A percentile compares a stretch with the other conserved stretches of the same genome.
These are phyloP conservation scores for Cactoblastis cactorum DNA, from an alignment of 2,888 invertebrate species.

Conservation along the genomic window DNA sequence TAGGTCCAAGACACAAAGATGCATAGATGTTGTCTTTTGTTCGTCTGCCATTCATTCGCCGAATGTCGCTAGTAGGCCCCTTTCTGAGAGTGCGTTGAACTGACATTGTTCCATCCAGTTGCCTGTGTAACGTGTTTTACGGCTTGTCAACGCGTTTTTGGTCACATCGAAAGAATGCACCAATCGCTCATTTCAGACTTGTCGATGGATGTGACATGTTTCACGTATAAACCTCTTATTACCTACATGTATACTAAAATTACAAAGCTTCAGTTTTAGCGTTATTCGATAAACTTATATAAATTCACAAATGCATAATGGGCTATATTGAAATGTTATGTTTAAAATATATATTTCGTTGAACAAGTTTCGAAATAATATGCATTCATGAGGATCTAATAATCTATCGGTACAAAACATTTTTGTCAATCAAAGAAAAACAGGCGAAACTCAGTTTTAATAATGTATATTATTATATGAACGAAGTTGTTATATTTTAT, in stretches of 20 bases:
- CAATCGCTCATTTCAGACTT: constrained; percentile 28
- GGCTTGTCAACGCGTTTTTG: constrained; percentile 51
- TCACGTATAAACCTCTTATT: not conserved
- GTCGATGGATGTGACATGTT: constrained; percentile 8
- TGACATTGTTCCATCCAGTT: constrained; percentile 46
- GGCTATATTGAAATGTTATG: not conserved
- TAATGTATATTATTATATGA: constrained; percentile 11
- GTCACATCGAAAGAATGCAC: constrained; percentile 42
- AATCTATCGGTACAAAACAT: too few relatives aligned
- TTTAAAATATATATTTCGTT: not conserved
- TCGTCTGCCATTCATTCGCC: constrained; percentile 71
- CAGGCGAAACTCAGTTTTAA: not conserved
- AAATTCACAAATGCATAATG: not conserved
- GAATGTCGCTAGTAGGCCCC: constrained; percentile 62
- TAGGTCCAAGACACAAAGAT: constrained; percentile 34
- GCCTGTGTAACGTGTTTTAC: constrained; percentile 64
- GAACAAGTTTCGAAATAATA: not conserved
- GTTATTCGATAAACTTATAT: too few relatives aligned
- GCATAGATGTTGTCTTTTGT: constrained; percentile 62
- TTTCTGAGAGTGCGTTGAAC: constrained; percentile 69
- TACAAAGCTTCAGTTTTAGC: not conserved
- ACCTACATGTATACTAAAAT: too few relatives aligned
- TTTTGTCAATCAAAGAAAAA: not conserved
- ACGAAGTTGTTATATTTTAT: constrained; percentile 38
- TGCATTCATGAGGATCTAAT: too few relatives aligned